Percentiles rank a stretch among this genome's conserved stretches.
phyloP scores from a whole-genome alignment of 2,113 vertebrate species.

The Tragelaphus strepsiceros region DNA sequence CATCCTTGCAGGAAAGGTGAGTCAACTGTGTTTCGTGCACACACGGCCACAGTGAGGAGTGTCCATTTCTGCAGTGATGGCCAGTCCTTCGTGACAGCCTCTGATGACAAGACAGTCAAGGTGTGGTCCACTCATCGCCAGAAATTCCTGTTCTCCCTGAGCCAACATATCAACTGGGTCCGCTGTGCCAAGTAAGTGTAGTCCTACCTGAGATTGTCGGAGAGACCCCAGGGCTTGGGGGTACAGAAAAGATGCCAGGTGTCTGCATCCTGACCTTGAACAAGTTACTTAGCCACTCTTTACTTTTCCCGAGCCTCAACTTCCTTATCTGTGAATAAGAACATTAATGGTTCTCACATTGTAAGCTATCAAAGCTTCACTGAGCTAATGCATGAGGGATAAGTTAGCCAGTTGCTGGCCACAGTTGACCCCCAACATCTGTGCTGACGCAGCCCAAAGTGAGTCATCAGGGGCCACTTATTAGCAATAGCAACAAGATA shows the following conservation, averaged over 20 bases:
- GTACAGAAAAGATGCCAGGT: background rate
- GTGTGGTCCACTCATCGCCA: constrained; percentile 95
- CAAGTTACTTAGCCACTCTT: background rate
- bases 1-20: constrained; percentile 88
- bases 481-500: background rate
- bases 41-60: constrained; percentile 91
- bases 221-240: background rate
- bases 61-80: constrained; percentile 94
- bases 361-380: background rate
- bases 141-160: constrained; percentile 95
- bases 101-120: constrained; percentile 96
- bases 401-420: background rate
- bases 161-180: constrained; percentile 98
- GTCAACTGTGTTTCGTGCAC: constrained; percentile 91
- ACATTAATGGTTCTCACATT: background rate
- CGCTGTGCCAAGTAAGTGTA: constrained; percentile 92
- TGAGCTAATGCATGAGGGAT: background rate
- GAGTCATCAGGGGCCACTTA: background rate
- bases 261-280: background rate
- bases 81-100: constrained; percentile 92
- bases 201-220: background rate
- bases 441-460: background rate
- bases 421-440: background rate
- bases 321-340: background rate
- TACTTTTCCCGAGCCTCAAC: background rate